These are phyloP conservation scores for Rhizomys pruinosus DNA, from an alignment of 2,113 vertebrate genomes.

Conservation along the genomic window DNA sequence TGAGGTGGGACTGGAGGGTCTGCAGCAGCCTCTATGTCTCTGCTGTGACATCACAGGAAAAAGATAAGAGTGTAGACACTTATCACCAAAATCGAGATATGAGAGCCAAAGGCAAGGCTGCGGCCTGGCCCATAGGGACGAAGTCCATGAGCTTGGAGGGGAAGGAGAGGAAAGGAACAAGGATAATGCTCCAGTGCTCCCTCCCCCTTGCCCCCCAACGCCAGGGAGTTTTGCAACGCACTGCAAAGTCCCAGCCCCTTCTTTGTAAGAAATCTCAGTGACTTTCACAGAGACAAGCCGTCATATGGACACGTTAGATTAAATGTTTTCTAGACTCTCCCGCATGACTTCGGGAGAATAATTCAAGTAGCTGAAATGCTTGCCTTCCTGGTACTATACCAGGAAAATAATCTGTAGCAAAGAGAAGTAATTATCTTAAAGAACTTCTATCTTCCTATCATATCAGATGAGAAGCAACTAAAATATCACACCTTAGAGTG, in stretches of 20 bases:
- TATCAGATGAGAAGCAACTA: neutral
- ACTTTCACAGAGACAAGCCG: neutral
- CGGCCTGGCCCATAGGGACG: accelerated
- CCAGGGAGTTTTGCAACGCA: neutral
- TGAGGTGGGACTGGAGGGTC: neutral
- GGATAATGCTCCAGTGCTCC: no score
- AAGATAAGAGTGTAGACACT: neutral
- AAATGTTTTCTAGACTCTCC: neutral
- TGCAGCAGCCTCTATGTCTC: neutral
- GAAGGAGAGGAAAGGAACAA: neutral
- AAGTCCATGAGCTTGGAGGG: neutral
- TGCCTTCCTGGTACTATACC: neutral
- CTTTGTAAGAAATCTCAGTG: neutral
- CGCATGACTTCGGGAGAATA: neutral
- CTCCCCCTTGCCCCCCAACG: no score
- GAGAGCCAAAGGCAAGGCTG: neutral
- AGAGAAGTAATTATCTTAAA: neutral
- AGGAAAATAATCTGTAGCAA: neutral
- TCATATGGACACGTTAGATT: neutral
- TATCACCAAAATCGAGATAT: neutral
- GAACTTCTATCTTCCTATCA: neutral
- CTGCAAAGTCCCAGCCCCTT: neutral
- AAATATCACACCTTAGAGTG: neutral
- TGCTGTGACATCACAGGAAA: neutral
- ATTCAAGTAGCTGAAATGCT: neutral